These are phyloP conservation scores for Neotoma lepida DNA, from an alignment of 2,113 vertebrate species.

Conservation along the genomic window DNA sequence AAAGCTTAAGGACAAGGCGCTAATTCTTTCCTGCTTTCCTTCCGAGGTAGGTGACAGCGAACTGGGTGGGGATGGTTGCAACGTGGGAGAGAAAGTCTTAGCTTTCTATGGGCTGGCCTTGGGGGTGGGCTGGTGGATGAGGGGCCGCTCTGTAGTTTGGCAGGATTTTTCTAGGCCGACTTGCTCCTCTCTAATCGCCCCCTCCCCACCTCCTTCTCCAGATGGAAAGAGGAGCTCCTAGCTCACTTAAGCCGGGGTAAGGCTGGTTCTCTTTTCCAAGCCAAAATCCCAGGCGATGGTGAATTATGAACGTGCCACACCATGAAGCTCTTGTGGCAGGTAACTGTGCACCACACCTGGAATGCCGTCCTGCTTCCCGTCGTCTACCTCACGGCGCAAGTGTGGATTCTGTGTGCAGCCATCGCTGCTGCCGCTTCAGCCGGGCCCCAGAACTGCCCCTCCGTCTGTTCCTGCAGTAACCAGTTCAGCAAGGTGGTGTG, in stretches of 20 bases:
- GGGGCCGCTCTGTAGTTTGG: slow-evolving; percentile 68
- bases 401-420: slow-evolving; percentile 92
- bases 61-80: slow-evolving; percentile 73
- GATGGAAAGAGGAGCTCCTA: slow-evolving; percentile 92
- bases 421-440: slow-evolving; percentile 84
- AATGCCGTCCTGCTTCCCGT: slow-evolving; percentile 93
- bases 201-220: slow-evolving; percentile 85
- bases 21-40: slow-evolving; percentile 66
- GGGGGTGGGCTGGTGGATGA: slow-evolving; percentile 49
- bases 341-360: slow-evolving; percentile 97
- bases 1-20: slow-evolving; percentile 76
- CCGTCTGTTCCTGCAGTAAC: slow-evolving; percentile 97
- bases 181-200: slow-evolving; percentile 75
- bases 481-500: slow-evolving; percentile 99
- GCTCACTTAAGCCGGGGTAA: slow-evolving; percentile 94
- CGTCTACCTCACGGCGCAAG: slow-evolving; percentile 94
- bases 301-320: slow-evolving; percentile 99
- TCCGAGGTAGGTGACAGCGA: slow-evolving; percentile 90
- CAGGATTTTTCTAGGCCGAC: slow-evolving; percentile 49
- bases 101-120: slow-evolving; percentile 50
- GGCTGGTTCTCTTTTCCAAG: slow-evolving; percentile 90
- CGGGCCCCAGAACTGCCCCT: slow-evolving; percentile 95
- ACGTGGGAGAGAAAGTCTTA: slow-evolving; percentile 57
- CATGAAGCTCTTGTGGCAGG: slow-evolving; percentile 99
- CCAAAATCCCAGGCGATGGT: slow-evolving; percentile 94